Percentiles rank a stretch among this genome's conserved stretches.
phyloP scores from a whole-genome alignment of 2,888 invertebrate species.

The Gibbula magus region DNA sequence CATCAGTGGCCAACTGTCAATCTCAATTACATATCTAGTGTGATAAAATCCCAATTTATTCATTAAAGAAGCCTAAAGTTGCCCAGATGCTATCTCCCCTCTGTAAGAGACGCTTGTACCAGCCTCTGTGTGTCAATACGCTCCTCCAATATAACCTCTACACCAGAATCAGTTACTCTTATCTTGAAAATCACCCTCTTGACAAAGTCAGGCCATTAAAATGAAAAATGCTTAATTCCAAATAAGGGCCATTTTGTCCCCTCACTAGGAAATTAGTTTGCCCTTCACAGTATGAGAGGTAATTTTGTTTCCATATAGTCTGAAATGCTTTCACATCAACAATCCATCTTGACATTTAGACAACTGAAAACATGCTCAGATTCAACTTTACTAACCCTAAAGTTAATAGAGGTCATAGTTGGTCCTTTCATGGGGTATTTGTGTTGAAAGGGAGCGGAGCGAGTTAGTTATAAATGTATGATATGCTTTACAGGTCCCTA shows the following conservation, averaged over 20 bases:
- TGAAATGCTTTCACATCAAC: neutral
- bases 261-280: neutral
- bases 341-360: neutral
- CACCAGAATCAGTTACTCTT: too few species aligned
- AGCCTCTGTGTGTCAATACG: too few species aligned
- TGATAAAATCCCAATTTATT: too few species aligned
- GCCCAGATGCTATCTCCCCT: too few species aligned
- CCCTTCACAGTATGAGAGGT: neutral
- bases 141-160: too few species aligned
- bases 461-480: conserved; percentile 11
- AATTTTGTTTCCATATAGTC: conserved; percentile 1
- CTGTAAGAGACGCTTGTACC: too few species aligned
- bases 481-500: neutral
- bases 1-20: too few species aligned
- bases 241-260: neutral
- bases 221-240: too few species aligned
- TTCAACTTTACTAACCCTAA: neutral
- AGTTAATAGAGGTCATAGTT: conserved; percentile 1
- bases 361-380: neutral
- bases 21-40: too few species aligned
- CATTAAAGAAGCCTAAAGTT: too few species aligned
- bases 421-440: neutral
- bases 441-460: neutral
- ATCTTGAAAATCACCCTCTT: too few species aligned
- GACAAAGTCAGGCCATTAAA: too few species aligned